Conservation (phyloP, 2,797 vertebrate genomes). For the Onychomys arenicola region DNA sequence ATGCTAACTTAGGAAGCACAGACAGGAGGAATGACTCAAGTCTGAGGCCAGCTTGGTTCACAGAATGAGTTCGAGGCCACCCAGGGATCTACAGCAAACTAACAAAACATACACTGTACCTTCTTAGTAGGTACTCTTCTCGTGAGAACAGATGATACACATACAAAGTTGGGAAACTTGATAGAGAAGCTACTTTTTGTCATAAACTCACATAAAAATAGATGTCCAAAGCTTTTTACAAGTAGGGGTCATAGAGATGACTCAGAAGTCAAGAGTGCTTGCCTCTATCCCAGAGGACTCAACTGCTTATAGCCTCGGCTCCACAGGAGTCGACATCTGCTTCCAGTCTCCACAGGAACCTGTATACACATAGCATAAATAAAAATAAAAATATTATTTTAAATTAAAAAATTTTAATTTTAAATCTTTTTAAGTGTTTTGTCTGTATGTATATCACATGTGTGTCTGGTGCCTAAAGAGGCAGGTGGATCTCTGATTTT, state of each 20-base stretch:
- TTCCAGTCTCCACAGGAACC: background rate
- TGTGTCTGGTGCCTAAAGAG: background rate
- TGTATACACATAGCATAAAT: background rate
- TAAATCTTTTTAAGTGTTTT: background rate
- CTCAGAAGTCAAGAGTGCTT: background rate
- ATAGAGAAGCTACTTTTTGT: background rate
- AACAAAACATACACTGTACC: background rate
- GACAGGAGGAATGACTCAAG: background rate
- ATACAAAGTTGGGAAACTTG: background rate
- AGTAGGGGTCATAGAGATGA: background rate
- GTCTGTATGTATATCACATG: background rate
- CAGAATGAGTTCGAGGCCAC: background rate
- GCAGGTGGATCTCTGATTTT: background rate
- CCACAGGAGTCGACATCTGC: background rate
- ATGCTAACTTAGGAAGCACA: background rate
- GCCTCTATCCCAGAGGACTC: background rate
- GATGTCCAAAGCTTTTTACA: background rate
- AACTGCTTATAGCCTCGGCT: background rate
- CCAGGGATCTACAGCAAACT: background rate
- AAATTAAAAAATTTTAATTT: background rate
- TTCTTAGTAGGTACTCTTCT: background rate
- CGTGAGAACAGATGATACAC: background rate
- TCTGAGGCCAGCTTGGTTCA: background rate
- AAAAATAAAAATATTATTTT: background rate
- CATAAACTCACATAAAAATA: background rate